Conservation (phyloP, 2,797 vertebrate genomes). For the Rhabdophis nuchalis region DNA sequence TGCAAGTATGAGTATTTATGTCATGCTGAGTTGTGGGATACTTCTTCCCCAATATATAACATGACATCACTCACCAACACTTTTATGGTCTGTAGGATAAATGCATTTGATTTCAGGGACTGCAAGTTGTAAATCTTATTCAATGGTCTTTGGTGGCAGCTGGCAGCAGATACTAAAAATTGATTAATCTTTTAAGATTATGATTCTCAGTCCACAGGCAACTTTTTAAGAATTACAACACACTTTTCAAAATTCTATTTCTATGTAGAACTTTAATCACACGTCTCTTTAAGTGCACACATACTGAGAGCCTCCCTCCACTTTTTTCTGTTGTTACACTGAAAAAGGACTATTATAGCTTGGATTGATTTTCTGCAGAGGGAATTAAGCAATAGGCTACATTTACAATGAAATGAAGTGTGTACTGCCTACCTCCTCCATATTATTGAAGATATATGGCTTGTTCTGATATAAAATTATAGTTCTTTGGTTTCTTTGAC, state of each 20-base stretch:
- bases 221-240: not conserved
- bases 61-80: slow-evolving; percentile 9
- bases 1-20: slow-evolving; percentile 47
- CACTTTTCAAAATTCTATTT: slow-evolving; percentile 29
- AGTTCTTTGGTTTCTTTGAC: slow-evolving; percentile 19
- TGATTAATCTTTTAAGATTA: slow-evolving; percentile 14
- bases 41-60: slow-evolving; percentile 46
- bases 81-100: not conserved
- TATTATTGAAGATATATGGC: slow-evolving; percentile 25
- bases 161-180: slow-evolving; percentile 10
- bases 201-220: slow-evolving; percentile 14
- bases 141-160: slow-evolving; percentile 10
- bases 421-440: slow-evolving; percentile 26
- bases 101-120: not conserved
- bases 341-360: slow-evolving; percentile 9
- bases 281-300: slow-evolving; percentile 1
- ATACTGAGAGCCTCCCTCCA: slow-evolving; percentile 6
- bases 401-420: slow-evolving; percentile 8
- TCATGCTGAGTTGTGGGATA: slow-evolving; percentile 57
- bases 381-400: not conserved
- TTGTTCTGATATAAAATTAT: slow-evolving; percentile 36
- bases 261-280: not conserved
- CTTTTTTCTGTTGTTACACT: slow-evolving; percentile 14
- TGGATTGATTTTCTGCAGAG: not conserved
- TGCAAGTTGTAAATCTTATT: not conserved